Base-by-base conservation (phyloP, 2,888 invertebrate species). In the Nemoura dubitans region DNA sequence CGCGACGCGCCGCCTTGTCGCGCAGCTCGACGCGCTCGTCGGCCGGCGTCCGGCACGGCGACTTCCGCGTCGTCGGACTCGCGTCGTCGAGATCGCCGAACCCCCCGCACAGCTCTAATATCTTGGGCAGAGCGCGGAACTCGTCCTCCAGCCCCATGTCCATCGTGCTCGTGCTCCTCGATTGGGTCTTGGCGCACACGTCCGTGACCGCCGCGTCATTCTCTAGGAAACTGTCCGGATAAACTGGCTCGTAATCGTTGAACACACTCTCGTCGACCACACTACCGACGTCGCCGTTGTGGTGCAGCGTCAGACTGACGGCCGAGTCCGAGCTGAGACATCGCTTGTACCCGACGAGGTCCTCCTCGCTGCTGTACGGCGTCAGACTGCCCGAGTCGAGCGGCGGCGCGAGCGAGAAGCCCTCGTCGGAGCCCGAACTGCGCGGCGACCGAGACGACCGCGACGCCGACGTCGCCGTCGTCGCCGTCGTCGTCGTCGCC, bases 311-410 rank as follows among this genome's bases (percentile, higher is more conserved):
- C 7, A 84, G 76, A 76, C 84, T 28, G 28, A 84, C 84, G 14
- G 84, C 84, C 28, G 84, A 84, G 76, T 84, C 84, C 5, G 84
- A 59, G 28, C 84, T 84, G 28, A 76, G 76, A 76, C 84, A 84
- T n/a, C 84, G 84, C 26, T 10, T 21, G 76, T 28, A 76, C 5
- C 26, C 59, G 59, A 27, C 3, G 30, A 6, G 26, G 59, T 84
- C 84, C 76, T 84, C 84, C 59, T 59, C 59, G 76, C 28, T 28
- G 76, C 28, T 59, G 16, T 59, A 59, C 84, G 84, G 59, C 83
- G 42, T 21, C n/a, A 25, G 6, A 42, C n/a, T 36, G 21, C 81
- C 30, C n/a, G 28, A 28, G 81, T 29, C 81, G 7, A n/a, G 10
- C 21, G 81, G 81, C 16, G 84, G 76, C n/a, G 27, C 21, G 3